Evolutionary conservation across 2,113 vertebrate genomes (phyloP).

Genomic region (Sylvia atricapilla): DNA sequence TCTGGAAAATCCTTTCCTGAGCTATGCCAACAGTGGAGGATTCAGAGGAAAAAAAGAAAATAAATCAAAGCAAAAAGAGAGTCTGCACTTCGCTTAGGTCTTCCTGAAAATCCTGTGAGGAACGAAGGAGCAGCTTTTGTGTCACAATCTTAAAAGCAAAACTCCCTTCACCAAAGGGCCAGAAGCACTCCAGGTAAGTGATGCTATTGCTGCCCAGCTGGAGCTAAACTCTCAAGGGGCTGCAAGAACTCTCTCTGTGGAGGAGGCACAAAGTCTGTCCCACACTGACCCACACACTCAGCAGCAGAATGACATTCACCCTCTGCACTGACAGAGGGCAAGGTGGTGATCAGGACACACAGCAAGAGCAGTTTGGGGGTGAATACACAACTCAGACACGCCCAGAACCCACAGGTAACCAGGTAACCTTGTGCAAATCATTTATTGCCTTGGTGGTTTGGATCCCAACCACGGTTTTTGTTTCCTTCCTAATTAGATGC

Average conservation of each 20-base stretch:
- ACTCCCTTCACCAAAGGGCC: neutral
- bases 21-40: neutral
- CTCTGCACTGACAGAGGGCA: neutral
- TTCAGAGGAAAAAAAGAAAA: fast-evolving
- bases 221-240: neutral
- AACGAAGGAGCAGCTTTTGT: neutral
- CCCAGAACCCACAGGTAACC: neutral
- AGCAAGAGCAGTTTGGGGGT: neutral
- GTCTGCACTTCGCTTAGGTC: neutral
- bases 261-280: neutral
- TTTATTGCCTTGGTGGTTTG: neutral
- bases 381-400: neutral
- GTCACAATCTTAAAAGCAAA: neutral
- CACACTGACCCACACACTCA: neutral
- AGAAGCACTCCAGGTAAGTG: neutral
- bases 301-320: neutral
- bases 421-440: neutral
- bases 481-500: constrained; percentile 17
- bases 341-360: neutral
- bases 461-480: neutral
- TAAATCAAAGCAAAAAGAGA: neutral
- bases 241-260: neutral
- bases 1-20: neutral
- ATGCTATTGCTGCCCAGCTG: neutral
- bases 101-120: neutral